A percentile compares a stretch with the other conserved stretches of the same genome.
Evolutionary conservation across 2,888 invertebrate genomes (phyloP).

Genomic region (Psylliodes chrysocephalus): DNA sequence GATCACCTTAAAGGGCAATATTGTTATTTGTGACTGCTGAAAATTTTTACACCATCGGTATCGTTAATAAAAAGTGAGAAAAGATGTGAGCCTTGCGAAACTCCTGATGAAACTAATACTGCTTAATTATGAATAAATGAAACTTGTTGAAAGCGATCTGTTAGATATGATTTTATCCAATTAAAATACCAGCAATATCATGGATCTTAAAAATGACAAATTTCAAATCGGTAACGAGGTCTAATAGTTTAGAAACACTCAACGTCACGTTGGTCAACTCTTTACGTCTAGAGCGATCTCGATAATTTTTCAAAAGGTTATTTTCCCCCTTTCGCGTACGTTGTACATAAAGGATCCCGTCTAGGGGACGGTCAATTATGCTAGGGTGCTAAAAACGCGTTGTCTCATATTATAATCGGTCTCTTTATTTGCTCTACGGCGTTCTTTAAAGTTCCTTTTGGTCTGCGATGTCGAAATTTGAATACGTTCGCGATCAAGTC

Average conservation of each 20-base stretch:
- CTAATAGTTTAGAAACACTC: background rate
- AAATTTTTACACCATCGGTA: too few species aligned
- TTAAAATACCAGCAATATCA: too few species aligned
- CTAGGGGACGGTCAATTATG: constrained; percentile 41
- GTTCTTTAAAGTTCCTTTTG: constrained; percentile 22
- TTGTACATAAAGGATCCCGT: constrained; percentile 34
- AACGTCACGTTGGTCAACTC: background rate
- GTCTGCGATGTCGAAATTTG: constrained; percentile 34
- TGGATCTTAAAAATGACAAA: too few species aligned
- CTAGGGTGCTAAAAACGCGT: constrained; percentile 39
- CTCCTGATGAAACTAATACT: too few species aligned
- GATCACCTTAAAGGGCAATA: too few species aligned
- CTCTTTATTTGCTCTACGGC: constrained; percentile 36
- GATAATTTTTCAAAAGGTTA: constrained; percentile 37
- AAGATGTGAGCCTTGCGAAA: too few species aligned
- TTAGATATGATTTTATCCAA: too few species aligned
- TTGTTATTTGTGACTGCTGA: too few species aligned
- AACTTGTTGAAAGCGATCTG: too few species aligned
- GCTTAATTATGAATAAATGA: too few species aligned
- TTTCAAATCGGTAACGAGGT: background rate
- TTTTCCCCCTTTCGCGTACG: constrained; percentile 30
- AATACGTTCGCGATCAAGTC: constrained; percentile 35
- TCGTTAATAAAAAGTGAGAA: too few species aligned
- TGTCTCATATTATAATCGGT: constrained; percentile 37
- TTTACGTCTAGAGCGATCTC: constrained; percentile 20